These are phyloP conservation scores for Helleia helle DNA, from an alignment of 2,888 invertebrate species.

Conservation along the genomic window DNA sequence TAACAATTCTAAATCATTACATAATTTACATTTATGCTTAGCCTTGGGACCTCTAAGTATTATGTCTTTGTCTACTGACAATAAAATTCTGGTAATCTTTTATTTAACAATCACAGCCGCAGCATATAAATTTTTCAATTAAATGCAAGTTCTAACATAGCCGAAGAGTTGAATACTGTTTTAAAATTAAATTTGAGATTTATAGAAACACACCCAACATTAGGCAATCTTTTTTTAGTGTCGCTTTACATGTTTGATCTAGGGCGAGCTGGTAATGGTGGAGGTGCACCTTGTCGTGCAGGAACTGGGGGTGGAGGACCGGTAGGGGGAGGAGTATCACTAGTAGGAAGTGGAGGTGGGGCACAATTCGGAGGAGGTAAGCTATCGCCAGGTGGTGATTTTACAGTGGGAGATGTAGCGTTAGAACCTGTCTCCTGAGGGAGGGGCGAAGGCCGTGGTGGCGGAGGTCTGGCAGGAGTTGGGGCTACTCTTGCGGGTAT, in stretches of 20 bases:
- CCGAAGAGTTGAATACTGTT: no score
- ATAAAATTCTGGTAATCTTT: not conserved
- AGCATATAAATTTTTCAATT: not conserved
- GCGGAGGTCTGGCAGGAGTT: conserved; percentile 71
- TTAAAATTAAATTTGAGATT: no score
- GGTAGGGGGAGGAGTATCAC: conserved; percentile 43
- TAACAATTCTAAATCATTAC: not conserved
- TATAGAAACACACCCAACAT: conserved; percentile 8
- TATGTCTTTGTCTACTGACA: no score
- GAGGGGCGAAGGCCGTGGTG: conserved; percentile 73
- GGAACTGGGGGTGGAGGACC: conserved; percentile 67
- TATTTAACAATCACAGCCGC: conserved; percentile 1
- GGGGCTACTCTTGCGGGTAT: conserved; percentile 58
- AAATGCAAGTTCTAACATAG: not conserved
- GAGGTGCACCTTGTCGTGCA: conserved; percentile 75
- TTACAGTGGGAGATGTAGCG: conserved; percentile 42
- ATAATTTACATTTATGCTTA: not conserved
- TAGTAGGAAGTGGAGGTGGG: conserved; percentile 58
- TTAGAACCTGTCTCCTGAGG: conserved; percentile 51
- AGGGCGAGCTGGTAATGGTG: conserved; percentile 79
- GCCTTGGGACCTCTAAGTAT: not conserved
- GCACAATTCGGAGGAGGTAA: conserved; percentile 79
- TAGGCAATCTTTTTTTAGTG: not conserved
- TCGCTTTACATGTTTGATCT: conserved; percentile 33
- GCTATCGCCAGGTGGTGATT: conserved; percentile 71